Conservation (phyloP, 2,888 invertebrate species). For the Pristionchus maxplancki region DNA sequence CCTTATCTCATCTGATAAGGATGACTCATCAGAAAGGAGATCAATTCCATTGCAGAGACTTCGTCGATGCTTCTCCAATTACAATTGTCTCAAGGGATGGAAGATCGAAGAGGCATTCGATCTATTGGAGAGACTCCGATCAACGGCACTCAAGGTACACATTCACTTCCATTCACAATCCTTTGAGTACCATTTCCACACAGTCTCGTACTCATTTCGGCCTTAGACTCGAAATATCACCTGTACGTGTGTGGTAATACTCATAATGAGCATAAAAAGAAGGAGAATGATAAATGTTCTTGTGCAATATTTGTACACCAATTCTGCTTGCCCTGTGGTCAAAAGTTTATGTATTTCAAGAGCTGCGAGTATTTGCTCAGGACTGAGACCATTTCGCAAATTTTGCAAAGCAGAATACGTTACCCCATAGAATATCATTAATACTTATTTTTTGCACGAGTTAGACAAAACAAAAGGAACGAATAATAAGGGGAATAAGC, state of each 20-base stretch:
- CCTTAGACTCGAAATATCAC: background rate
- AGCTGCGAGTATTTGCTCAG: background rate
- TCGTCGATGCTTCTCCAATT: conserved; percentile 20
- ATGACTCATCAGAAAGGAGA: background rate
- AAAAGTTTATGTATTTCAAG: background rate
- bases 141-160: background rate
- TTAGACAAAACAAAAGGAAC: no score
- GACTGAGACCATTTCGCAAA: background rate
- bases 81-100: conserved; percentile 48
- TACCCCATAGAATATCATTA: no score
- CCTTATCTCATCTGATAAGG: background rate
- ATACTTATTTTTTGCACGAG: no score
- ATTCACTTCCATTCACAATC: background rate
- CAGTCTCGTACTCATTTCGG: background rate
- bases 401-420: background rate
- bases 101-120: conserved; percentile 12
- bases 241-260: background rate
- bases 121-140: conserved; percentile 18
- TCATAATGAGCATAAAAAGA: background rate
- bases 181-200: background rate
- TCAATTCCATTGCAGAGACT: conserved; percentile 36
- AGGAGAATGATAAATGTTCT: background rate
- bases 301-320: background rate
- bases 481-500: background rate
- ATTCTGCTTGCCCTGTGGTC: no score